Evolutionary conservation across 2,113 vertebrate species (phyloP).

Genomic region (Eidolon helvum): DNA sequence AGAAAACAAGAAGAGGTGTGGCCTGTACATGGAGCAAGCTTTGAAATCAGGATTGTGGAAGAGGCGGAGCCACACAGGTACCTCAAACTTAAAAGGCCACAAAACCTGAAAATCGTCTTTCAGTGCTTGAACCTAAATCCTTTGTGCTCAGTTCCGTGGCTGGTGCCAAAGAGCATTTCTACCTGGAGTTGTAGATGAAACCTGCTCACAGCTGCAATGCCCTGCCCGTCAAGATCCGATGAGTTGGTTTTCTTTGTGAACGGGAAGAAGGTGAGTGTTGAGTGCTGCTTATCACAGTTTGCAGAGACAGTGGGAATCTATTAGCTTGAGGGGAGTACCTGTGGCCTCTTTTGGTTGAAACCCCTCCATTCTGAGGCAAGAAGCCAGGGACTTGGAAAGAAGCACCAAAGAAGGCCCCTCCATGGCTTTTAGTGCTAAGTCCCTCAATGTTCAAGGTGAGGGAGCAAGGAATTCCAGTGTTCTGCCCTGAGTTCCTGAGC

Average conservation of each 20-base stretch:
- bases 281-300: background rate
- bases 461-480: background rate
- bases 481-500: background rate
- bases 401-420: background rate
- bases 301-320: background rate
- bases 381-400: background rate
- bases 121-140: background rate
- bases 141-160: background rate
- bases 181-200: background rate
- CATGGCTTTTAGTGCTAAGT: background rate
- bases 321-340: background rate
- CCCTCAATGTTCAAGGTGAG: background rate
- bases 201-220: background rate
- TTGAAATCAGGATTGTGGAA: background rate
- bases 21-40: background rate
- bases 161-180: background rate
- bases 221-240: background rate
- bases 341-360: background rate
- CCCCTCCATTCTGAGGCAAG: background rate
- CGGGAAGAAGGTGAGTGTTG: constrained; percentile 59
- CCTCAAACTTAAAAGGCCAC: background rate
- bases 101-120: background rate
- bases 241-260: constrained; percentile 76
- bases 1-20: background rate
- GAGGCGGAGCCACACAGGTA: background rate